Conservation (phyloP, 2,797 vertebrate species). For the Odontamblyopus rebecca region DNA sequence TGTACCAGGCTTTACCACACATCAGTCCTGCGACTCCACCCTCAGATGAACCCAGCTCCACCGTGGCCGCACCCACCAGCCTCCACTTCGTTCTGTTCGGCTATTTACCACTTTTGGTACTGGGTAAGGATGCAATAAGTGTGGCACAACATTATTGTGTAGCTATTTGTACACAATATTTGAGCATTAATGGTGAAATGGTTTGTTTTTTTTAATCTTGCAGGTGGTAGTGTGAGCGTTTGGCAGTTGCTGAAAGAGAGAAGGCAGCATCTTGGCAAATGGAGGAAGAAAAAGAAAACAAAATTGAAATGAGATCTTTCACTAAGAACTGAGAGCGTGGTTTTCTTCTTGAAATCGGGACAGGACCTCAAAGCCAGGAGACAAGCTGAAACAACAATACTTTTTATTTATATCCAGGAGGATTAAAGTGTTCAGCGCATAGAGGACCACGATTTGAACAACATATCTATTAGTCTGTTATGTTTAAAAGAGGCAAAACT, state of each 20-base stretch:
- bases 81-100: slow-evolving; percentile 77
- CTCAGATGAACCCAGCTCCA: slow-evolving; percentile 58
- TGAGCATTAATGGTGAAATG: too few relatives aligned
- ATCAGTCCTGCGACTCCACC: slow-evolving; percentile 74
- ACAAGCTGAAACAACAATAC: slow-evolving; percentile 71
- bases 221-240: slow-evolving; percentile 65
- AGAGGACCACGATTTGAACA: background rate
- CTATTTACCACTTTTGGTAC: slow-evolving; percentile 80
- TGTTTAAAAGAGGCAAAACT: too few relatives aligned
- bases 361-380: slow-evolving; percentile 82
- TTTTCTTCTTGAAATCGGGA: slow-evolving; percentile 91
- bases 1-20: slow-evolving; percentile 82
- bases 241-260: slow-evolving; percentile 70
- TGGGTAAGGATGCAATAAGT: slow-evolving; percentile 76
- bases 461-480: background rate
- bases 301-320: slow-evolving; percentile 38
- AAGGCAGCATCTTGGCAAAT: slow-evolving; percentile 53
- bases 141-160: background rate
- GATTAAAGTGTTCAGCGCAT: background rate
- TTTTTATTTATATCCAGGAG: background rate
- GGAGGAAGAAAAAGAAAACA: slow-evolving; percentile 68
- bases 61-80: background rate
- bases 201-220: background rate
- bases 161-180: too few relatives aligned
- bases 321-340: slow-evolving; percentile 42